These are phyloP conservation scores for Diloba caeruleocephala DNA, from an alignment of 2,888 invertebrate genomes.

Conservation along the genomic window DNA sequence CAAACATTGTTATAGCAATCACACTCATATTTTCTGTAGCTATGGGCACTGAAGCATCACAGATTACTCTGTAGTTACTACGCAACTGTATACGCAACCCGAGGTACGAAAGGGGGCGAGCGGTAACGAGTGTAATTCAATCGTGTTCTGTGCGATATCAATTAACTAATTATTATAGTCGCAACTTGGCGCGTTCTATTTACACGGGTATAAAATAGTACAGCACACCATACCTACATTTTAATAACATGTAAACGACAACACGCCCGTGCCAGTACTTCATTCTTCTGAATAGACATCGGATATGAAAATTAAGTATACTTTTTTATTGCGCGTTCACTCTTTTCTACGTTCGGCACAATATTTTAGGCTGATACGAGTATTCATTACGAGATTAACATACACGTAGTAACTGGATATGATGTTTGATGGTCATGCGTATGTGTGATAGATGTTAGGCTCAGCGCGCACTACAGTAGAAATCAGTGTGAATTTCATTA, in stretches of 20 bases:
- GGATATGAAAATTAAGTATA: conserved; percentile 8
- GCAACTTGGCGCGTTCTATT: conserved; percentile 39
- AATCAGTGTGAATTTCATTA: too few relatives aligned
- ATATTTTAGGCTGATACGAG: conserved; percentile 15
- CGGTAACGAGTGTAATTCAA: conserved; percentile 55
- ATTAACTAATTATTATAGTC: conserved; percentile 66
- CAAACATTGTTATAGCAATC: too few relatives aligned
- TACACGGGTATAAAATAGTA: conserved; percentile 33
- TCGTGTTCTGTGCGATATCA: conserved; percentile 61
- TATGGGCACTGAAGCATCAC: too few relatives aligned
- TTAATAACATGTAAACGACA: conserved; percentile 14
- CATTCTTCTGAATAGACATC: conserved; percentile 1
- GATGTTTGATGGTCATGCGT: conserved; percentile 22
- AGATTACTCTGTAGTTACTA: too few relatives aligned
- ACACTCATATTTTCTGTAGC: not conserved
- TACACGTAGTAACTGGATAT: conserved; percentile 23
- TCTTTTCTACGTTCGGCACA: not conserved
- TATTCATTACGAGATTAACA: conserved; percentile 22
- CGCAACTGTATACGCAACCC: not conserved
- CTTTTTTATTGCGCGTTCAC: not conserved
- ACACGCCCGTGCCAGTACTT: conserved; percentile 18
- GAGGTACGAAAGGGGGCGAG: conserved; percentile 52
- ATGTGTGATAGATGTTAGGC: conserved; percentile 3
- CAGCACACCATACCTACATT: conserved; percentile 17
- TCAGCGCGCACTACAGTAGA: too few relatives aligned